A percentile compares a stretch with the other conserved stretches of the same genome.
Evolutionary conservation across 2,888 invertebrate genomes (phyloP).

Genomic region (Oscheius sp.): DNA sequence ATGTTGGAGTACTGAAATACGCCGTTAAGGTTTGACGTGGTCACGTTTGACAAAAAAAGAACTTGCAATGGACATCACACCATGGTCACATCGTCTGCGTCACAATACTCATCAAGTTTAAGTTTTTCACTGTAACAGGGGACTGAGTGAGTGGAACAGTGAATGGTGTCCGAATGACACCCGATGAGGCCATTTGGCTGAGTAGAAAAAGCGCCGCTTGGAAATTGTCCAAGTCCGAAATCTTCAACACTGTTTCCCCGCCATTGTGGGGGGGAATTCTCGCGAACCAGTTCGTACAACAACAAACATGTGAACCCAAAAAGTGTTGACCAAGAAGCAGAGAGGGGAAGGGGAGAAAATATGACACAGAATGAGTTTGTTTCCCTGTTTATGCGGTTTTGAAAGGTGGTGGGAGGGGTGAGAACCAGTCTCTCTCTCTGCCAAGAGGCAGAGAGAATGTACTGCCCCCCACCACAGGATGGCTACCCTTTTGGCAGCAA

Average conservation of each 20-base stretch:
- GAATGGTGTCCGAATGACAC: too few species aligned
- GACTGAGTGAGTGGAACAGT: too few species aligned
- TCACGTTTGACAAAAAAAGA: neutral
- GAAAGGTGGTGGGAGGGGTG: too few species aligned
- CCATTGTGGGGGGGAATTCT: neutral
- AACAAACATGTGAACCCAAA: constrained; percentile 27
- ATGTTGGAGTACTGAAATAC: constrained; percentile 2
- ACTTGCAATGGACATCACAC: neutral
- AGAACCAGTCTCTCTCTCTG: constrained; percentile 15
- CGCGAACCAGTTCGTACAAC: constrained; percentile 28
- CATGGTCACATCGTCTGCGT: neutral
- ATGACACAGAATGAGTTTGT: neutral
- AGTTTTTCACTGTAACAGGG: too few species aligned
- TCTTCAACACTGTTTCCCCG: neutral
- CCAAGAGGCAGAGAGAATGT: neutral
- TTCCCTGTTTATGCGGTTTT: constrained; percentile 16
- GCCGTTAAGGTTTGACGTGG: neutral
- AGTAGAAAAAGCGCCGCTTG: constrained; percentile 10
- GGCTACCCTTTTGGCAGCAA: constrained; percentile 14
- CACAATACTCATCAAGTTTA: constrained; percentile 4
- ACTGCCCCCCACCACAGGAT: neutral
- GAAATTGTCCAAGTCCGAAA: constrained; percentile 1
- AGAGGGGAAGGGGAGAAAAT: constrained; percentile 16
- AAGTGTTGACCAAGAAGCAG: neutral
- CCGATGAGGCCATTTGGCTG: neutral